Conservation (phyloP, 2,113 vertebrate genomes). For the Tricholaema leucomelas region DNA sequence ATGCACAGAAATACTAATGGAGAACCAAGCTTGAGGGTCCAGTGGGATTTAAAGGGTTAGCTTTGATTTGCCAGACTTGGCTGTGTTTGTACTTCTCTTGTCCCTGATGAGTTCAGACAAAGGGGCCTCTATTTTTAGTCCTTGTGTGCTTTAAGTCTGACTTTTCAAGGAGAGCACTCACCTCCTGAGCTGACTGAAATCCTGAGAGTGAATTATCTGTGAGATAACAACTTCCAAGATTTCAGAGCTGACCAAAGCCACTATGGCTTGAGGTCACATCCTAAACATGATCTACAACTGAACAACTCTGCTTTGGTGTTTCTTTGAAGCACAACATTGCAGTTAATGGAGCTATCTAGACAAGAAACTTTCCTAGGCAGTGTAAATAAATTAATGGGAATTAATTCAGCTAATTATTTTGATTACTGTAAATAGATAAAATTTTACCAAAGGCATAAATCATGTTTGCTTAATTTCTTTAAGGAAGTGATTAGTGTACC, state of each 20-base stretch:
- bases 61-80: background rate
- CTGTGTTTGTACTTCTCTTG: background rate
- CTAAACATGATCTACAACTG: background rate
- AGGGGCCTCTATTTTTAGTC: background rate
- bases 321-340: background rate
- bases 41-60: background rate
- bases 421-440: conserved; percentile 55
- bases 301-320: background rate
- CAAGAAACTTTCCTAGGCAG: conserved; percentile 22
- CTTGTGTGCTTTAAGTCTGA: background rate
- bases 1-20: background rate
- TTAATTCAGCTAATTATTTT: conserved; percentile 62
- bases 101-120: background rate
- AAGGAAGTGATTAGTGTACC: conserved; percentile 18
- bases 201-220: background rate
- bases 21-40: background rate
- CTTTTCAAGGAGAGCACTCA: background rate
- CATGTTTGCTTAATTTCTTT: background rate
- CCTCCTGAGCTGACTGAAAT: background rate
- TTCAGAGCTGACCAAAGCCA: background rate
- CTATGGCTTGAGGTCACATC: background rate
- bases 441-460: conserved; percentile 44
- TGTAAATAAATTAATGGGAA: conserved; percentile 51
- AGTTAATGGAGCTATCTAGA: background rate
- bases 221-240: background rate